A percentile compares a stretch with the other conserved stretches of the same genome.
Conservation (phyloP, 2,797 vertebrate genomes). For the Crenuchus spilurus region DNA sequence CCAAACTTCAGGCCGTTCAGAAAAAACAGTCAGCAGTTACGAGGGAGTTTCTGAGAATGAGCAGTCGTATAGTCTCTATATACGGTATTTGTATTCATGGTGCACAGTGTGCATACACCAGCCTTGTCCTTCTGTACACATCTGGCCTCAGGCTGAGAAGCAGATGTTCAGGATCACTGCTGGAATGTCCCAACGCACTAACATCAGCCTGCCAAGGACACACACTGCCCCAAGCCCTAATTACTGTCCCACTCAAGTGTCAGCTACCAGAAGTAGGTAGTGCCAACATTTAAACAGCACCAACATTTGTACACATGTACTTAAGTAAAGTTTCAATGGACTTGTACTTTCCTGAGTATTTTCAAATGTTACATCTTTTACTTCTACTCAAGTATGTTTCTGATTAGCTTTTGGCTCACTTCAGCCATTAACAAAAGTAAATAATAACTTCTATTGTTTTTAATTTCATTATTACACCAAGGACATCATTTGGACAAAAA, state of each 20-base stretch:
- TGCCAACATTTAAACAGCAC: no score
- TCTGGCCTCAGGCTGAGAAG: constrained; percentile 32
- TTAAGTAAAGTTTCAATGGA: no score
- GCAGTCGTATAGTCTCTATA: not conserved
- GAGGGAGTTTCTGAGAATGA: not conserved
- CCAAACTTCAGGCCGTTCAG: not conserved
- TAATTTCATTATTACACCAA: no score
- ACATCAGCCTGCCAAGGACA: constrained; percentile 52
- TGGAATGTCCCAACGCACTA: constrained; percentile 61
- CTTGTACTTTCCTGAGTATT: no score
- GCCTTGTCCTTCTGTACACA: not conserved
- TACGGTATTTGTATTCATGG: constrained; percentile 28
- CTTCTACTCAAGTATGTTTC: no score
- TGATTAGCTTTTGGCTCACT: no score
- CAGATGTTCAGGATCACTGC: constrained; percentile 62
- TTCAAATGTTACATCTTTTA: no score
- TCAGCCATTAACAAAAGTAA: no score
- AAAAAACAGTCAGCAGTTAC: not conserved
- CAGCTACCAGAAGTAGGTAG: constrained; percentile 32
- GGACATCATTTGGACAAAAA: no score
- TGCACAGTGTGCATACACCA: constrained; percentile 4
- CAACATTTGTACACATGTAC: no score
- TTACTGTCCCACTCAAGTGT: constrained; percentile 52
- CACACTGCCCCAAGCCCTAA: constrained; percentile 49
- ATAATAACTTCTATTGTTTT: no score